Conservation (phyloP, 92 coral and sea anemone species). For the Actinernus sp. region DNA sequence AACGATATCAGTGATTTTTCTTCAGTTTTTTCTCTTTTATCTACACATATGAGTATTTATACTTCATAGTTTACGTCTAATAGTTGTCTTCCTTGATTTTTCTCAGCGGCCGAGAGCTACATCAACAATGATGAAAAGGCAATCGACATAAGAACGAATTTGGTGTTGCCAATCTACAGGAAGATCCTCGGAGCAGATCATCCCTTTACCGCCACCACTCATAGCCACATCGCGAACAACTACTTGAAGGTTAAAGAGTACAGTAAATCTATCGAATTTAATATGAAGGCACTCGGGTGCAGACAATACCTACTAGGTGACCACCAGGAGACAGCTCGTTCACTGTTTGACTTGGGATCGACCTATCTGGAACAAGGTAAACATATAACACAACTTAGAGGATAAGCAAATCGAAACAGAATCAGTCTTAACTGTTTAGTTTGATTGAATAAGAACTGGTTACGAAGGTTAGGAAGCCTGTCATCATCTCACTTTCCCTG, state of each 20-base stretch:
- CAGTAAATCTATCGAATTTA: conserved; percentile 5
- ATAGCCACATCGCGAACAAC: conserved; percentile 17
- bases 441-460: no score
- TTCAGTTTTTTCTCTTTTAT: no score
- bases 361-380: not conserved
- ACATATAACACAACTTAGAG: no score
- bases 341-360: conserved; percentile 27
- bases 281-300: conserved; percentile 7
- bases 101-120: conserved; percentile 16
- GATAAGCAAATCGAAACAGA: no score
- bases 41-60: no score
- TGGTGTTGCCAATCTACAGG: conserved; percentile 11
- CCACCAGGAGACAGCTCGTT: conserved; percentile 50
- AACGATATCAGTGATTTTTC: no score
- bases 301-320: conserved; percentile 17
- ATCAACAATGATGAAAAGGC: no score
- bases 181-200: conserved; percentile 23
- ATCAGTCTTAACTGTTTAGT: no score
- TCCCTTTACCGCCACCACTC: conserved; percentile 40
- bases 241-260: conserved; percentile 2
- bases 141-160: not conserved
- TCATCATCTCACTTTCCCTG: no score
- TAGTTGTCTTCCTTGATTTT: no score
- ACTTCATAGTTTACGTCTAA: no score
- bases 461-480: no score